phyloP scores from a whole-genome alignment of 2,888 invertebrate genomes.

The Agonum fuliginosum region DNA sequence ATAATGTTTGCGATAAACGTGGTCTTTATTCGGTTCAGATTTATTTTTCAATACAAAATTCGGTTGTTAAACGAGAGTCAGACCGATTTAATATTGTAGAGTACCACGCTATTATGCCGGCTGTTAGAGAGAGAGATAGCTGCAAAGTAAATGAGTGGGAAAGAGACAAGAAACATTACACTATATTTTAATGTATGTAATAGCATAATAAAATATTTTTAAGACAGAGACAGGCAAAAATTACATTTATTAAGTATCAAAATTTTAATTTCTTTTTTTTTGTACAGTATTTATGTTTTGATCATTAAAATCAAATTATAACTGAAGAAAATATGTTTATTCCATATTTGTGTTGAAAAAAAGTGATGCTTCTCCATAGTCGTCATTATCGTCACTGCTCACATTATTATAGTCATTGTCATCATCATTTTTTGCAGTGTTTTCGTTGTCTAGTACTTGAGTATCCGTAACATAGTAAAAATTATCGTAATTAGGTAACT shows the following conservation, averaged over 20 bases:
- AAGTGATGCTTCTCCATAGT: background rate
- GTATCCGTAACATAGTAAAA: conserved; percentile 56
- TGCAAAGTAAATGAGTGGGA: background rate
- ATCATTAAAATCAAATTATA: background rate
- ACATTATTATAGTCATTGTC: conserved; percentile 8
- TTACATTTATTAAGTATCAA: background rate
- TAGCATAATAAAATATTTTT: too few relatives aligned
- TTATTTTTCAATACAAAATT: background rate
- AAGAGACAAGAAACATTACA: background rate
- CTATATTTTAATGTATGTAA: too few relatives aligned
- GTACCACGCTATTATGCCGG: too few relatives aligned
- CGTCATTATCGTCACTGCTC: conserved; percentile 42
- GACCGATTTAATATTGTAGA: conserved; percentile 4
- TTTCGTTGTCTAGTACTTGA: conserved; percentile 55
- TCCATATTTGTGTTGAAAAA: conserved; percentile 45
- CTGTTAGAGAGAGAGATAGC: too few relatives aligned
- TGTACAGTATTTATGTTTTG: background rate
- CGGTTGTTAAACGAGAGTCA: conserved; percentile 40
- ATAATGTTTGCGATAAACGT: background rate
- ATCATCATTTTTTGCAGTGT: conserved; percentile 58
- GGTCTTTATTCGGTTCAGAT: background rate
- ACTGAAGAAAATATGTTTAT: conserved; percentile 45
- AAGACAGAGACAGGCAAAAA: too few relatives aligned
- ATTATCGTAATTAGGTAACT: background rate
- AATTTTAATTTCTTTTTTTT: conserved; percentile 1